Percentiles rank a stretch among this genome's conserved stretches.
These are phyloP conservation scores for Elephas maximus DNA, from an alignment of 2,113 vertebrate genomes.

Conservation along the genomic window DNA sequence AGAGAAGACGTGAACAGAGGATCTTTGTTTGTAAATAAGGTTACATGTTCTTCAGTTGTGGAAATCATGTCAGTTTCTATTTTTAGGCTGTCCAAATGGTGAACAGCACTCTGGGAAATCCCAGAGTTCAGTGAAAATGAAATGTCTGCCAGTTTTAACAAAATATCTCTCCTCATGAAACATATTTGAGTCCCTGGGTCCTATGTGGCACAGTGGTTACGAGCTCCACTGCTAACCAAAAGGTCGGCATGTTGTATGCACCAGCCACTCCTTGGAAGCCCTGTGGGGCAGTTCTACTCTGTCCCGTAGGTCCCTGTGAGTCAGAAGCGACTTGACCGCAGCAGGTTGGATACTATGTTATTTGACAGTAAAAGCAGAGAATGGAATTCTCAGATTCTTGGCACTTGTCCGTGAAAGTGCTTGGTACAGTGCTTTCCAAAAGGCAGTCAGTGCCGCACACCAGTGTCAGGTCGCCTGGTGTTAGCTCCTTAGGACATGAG, in stretches of 20 bases:
- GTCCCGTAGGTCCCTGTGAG: too few relatives aligned
- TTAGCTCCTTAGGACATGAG: neutral
- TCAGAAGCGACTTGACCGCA: too few relatives aligned
- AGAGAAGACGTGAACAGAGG: constrained; percentile 18
- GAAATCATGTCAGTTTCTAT: neutral
- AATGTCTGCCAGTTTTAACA: neutral
- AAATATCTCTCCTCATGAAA: neutral
- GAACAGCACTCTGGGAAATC: neutral
- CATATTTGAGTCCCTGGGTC: neutral
- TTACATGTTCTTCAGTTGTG: neutral
- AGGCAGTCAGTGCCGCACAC: neutral
- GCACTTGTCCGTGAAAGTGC: neutral
- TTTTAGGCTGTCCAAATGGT: neutral
- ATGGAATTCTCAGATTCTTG: neutral
- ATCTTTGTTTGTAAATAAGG: constrained; percentile 47
- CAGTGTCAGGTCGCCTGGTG: neutral
- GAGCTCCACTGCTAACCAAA: too few relatives aligned
- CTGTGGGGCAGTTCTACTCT: too few relatives aligned
- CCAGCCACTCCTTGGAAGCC: too few relatives aligned
- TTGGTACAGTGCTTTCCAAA: neutral
- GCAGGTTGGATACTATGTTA: neutral
- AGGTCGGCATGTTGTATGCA: too few relatives aligned
- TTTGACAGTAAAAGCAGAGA: neutral
- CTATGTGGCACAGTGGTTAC: too few relatives aligned
- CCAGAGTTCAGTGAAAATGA: constrained; percentile 23